Conservation (phyloP, 2,888 invertebrate species). For the Listrodromus nycthemerus region DNA sequence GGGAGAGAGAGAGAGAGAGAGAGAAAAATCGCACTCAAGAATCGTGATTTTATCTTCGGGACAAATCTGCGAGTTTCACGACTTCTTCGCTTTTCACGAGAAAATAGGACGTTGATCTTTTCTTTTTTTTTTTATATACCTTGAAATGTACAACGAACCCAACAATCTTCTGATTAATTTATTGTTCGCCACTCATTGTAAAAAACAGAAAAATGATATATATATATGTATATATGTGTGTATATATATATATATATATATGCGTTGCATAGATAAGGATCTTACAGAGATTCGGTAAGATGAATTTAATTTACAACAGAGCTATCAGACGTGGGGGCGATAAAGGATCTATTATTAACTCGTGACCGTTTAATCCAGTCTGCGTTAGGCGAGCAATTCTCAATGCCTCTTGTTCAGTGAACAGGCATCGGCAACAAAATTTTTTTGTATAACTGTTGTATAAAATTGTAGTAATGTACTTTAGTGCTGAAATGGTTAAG, state of each 20-base stretch:
- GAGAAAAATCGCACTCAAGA: neutral
- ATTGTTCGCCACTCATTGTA: conserved; percentile 9
- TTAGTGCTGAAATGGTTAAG: too few species aligned
- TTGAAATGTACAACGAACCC: neutral
- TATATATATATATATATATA: neutral
- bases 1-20: too few species aligned
- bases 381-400: neutral
- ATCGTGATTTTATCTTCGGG: conserved; percentile 23
- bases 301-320: conserved; percentile 23
- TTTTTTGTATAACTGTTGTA: too few species aligned
- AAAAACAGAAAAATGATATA: neutral
- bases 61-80: conserved; percentile 19
- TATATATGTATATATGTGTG: too few species aligned
- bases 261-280: neutral
- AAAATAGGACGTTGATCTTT: neutral
- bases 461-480: too few species aligned
- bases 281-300: conserved; percentile 18
- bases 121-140: neutral
- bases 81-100: conserved; percentile 3
- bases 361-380: too few species aligned
- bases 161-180: conserved; percentile 15
- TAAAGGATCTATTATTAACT: conserved; percentile 10
- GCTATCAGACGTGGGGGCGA: neutral
- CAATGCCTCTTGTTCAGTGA: neutral
- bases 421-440: neutral